Base-by-base conservation (phyloP, 1,140 invertebrate genomes). In the Caenorhabditis tropicalis region DNA sequence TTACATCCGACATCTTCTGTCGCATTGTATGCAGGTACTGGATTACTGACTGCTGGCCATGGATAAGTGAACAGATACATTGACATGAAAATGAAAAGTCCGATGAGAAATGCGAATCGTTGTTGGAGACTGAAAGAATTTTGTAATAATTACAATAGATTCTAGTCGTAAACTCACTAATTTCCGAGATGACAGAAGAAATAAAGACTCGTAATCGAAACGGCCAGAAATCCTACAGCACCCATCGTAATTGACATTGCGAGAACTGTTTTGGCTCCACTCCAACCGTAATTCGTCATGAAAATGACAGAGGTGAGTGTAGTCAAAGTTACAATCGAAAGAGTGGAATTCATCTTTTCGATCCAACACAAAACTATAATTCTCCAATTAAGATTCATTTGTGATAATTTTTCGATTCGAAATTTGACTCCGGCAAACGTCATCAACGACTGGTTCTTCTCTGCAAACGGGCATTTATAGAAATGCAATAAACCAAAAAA, bases 51-150 rank as follows among this genome's bases (percentile, higher is more conserved):
- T 33, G 21, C 15, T 48, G 39, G 19, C 70, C 65, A 84, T 27
- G 83, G 83, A 60, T 80, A 84, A n/a, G 83, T 49, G 70, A 58
- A 80, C 12, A 84, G 24, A 51, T 84, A 84, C 83, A 84, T 79
- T 29, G 65, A 65, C 27, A 84, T 46, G 48, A 70, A 84, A n/a
- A 84, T 84, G 24, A 53, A 6, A 2, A 84, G 31, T n/a, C 58
- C 70, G 48, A 81, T 16, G 12, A 84, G 74, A 49, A 84, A 81
- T 0, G 79, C 49, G 24, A 46, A 31, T 2, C 83, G 83, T 36
- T 65, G 83, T 33, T 39, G 65, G 43, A 84, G 15, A 29, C 83
- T 84, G 58, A 21, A 84, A 74, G 2, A 27, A n/a, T n/a, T n/a
- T 43, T 31, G 31, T 33, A n/a, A 36, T 65, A n/a, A 65, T 15